phyloP scores from a whole-genome alignment of 2,797 vertebrate genomes.

The Microhierax caerulescens region DNA sequence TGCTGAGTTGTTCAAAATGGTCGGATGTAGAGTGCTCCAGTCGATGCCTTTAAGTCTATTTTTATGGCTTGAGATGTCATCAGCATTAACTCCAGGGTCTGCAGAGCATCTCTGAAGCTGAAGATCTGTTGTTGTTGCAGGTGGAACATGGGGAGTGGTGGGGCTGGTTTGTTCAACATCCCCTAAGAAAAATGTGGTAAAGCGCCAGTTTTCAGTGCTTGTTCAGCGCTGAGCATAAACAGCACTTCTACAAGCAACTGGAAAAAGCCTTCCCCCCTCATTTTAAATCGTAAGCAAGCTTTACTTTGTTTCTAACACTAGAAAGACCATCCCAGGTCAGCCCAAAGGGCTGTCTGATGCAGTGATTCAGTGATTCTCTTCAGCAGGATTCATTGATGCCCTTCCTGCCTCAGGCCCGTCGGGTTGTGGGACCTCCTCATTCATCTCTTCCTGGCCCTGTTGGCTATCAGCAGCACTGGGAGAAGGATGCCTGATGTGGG shows the following conservation, averaged over 20 bases:
- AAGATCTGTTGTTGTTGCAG: not conserved
- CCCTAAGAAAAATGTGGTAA: not conserved
- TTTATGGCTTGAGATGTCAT: not conserved
- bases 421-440: rapidly evolving
- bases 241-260: not conserved
- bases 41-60: not conserved
- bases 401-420: not conserved
- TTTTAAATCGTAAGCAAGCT: not conserved
- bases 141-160: rapidly evolving
- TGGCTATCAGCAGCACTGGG: not conserved
- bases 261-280: not conserved
- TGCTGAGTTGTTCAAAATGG: not conserved
- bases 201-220: not conserved
- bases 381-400: not conserved
- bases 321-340: not conserved
- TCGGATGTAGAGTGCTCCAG: not conserved
- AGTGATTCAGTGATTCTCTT: not conserved
- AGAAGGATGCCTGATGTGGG: not conserved
- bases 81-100: not conserved
- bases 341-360: not conserved
- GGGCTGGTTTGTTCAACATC: not conserved
- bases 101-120: not conserved
- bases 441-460: not conserved
- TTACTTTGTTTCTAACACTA: not conserved
- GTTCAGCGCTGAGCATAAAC: not conserved